Percentiles rank a stretch among this genome's conserved stretches.
These are phyloP conservation scores for Trinectes maculatus DNA, from an alignment of 2,113 vertebrate genomes.

Conservation along the genomic window DNA sequence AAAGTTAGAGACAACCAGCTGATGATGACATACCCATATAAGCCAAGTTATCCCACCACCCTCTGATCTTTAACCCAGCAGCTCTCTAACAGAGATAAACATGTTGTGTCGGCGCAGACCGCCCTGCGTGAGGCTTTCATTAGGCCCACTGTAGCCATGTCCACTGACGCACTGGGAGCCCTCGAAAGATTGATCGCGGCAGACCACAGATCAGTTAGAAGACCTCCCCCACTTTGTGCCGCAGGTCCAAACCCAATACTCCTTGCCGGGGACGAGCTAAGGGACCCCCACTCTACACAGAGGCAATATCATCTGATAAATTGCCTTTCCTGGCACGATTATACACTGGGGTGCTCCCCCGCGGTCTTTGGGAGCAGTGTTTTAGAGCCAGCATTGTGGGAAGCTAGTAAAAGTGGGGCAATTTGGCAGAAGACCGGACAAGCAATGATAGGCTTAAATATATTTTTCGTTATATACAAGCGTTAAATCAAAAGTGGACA, in stretches of 20 bases:
- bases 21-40: conserved; percentile 8
- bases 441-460: conserved; percentile 49
- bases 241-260: conserved; percentile 66
- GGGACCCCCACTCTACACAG: conserved; percentile 70
- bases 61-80: conserved; percentile 46
- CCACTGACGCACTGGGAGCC: conserved; percentile 66
- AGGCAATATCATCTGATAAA: conserved; percentile 80
- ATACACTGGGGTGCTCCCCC: conserved; percentile 68
- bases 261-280: conserved; percentile 58
- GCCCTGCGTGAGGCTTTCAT: conserved; percentile 64
- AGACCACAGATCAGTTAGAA: conserved; percentile 65
- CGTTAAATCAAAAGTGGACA: conserved; percentile 31
- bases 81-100: conserved; percentile 62
- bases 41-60: conserved; percentile 31
- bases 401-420: conserved; percentile 54
- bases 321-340: conserved; percentile 75
- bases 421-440: conserved; percentile 51
- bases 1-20: neutral
- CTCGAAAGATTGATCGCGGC: conserved; percentile 71
- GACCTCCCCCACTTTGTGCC: conserved; percentile 62
- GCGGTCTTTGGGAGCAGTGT: conserved; percentile 56
- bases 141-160: conserved; percentile 57
- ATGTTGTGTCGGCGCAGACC: conserved; percentile 57
- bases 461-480: conserved; percentile 9
- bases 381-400: conserved; percentile 54